A percentile compares a stretch with the other conserved stretches of the same genome.
Evolutionary conservation across 1,140 invertebrate species (phyloP).

Genomic region (Conus ventricosus): DNA sequence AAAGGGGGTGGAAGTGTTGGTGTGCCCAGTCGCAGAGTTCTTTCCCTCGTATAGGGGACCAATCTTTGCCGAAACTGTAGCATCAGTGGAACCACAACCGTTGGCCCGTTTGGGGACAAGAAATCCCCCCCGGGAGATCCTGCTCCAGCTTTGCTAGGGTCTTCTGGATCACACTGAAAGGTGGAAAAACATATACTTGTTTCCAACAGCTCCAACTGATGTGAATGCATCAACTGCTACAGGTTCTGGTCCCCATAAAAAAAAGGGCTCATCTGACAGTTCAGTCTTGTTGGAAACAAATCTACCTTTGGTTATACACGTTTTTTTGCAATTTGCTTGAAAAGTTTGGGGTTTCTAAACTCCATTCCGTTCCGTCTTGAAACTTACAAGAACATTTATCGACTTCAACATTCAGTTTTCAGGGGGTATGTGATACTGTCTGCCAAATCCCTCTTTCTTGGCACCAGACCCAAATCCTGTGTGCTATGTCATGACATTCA

Average conservation of each 20-base stretch:
- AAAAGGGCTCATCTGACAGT: background rate
- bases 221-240: too few relatives aligned
- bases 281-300: background rate
- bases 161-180: slow-evolving; percentile 3
- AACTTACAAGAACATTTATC: too few relatives aligned
- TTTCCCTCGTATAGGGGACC: too few relatives aligned
- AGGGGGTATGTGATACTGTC: background rate
- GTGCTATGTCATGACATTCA: background rate
- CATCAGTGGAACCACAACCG: too few relatives aligned
- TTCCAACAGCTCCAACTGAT: too few relatives aligned
- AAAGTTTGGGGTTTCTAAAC: background rate
- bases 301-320: background rate
- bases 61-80: too few relatives aligned
- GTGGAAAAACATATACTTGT: too few relatives aligned
- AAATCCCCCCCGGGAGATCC: too few relatives aligned
- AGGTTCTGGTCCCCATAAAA: slow-evolving; percentile 11
- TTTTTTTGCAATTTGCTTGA: background rate
- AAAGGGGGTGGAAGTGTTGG: too few relatives aligned
- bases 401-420: background rate
- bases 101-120: too few relatives aligned
- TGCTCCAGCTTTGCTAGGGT: background rate
- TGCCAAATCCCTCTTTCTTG: background rate
- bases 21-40: too few relatives aligned
- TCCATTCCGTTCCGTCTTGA: slow-evolving; percentile 7
- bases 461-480: slow-evolving; percentile 1